Percentiles rank a stretch among this genome's conserved stretches.
These are phyloP conservation scores for Drosophila sechellia DNA, from an alignment of 1,140 invertebrate genomes.

Conservation along the genomic window DNA sequence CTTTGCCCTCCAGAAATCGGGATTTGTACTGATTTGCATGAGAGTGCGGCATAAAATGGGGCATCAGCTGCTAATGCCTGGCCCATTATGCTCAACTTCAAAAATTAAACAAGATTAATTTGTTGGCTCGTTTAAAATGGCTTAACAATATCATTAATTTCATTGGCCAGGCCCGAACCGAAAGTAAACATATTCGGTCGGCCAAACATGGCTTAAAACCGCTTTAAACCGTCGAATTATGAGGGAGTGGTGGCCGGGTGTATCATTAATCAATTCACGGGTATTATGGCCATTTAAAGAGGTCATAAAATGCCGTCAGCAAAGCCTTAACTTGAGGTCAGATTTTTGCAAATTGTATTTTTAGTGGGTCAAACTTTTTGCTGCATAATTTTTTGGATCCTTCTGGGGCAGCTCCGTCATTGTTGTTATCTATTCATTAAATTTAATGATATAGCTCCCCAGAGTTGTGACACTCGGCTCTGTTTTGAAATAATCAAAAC, in stretches of 20 bases:
- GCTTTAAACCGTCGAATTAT: conserved; percentile 37
- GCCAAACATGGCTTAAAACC: conserved; percentile 40
- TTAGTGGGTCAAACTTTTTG: conserved; percentile 14
- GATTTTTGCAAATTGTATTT: conserved; percentile 18
- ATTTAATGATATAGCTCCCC: conserved; percentile 61
- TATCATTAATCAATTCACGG: conserved; percentile 56
- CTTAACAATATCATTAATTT: conserved; percentile 74
- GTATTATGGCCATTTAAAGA: conserved; percentile 43
- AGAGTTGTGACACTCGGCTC: conserved; percentile 25
- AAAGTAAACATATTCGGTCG: conserved; percentile 31
- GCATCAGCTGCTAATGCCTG: conserved; percentile 50
- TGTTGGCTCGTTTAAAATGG: conserved; percentile 62
- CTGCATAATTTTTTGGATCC: conserved; percentile 7
- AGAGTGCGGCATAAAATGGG: conserved; percentile 9
- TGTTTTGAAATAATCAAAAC: conserved; percentile 45
- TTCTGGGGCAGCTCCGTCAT: conserved; percentile 16
- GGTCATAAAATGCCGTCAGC: conserved; percentile 48
- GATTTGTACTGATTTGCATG: conserved; percentile 30
- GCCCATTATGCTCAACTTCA: conserved; percentile 29
- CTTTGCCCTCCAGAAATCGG: conserved; percentile 34
- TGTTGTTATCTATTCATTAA: conserved; percentile 69
- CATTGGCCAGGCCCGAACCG: conserved; percentile 16
- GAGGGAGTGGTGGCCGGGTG: not conserved
- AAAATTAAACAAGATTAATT: conserved; percentile 77
- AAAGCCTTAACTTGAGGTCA: conserved; percentile 13